Base-by-base conservation (phyloP, 2,113 vertebrate genomes). In the Benitochromis conjunctus region DNA sequence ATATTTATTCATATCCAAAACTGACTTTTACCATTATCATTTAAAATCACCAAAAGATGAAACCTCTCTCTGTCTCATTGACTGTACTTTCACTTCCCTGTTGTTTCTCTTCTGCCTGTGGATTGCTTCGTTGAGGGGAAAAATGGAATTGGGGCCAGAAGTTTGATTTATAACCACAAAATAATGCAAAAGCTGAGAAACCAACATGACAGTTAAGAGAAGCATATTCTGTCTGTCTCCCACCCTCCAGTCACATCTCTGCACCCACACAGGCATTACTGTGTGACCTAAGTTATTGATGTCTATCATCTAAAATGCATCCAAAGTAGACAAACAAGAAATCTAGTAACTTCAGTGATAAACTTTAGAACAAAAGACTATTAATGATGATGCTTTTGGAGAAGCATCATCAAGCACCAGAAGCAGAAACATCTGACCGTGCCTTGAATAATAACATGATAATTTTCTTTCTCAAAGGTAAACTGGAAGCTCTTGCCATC, bases 401-500 rank as follows among this genome's bases (percentile, higher is more conserved):
- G 26, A 60, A 34, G 7, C n/a, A 12, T 16, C 41, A 6, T 66
- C 7, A 78, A 82, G 55, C 3, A 13, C 12, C n/a, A 36, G 18
- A 83, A 77, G 19, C 53, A 29, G 5, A 21, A 48, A 19, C 7
- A 41, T 54, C 5, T 71, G 54, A 76, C 12, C 4, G n/a, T 58
- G 24, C 13, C 38, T 74, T 19, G 7, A 66, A 10, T 19, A 54
- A 55, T 38, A 79, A 29, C 3, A 21, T 26, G 2, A 21, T 60
- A 3, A 84, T 79, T 80, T 80, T 79, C n/a, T 55, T 57, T 64
- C 74, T 55, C 21, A 74, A 4, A 99, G 99, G 99, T 74, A 99
- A 99, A 95, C 89, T 99, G 87, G 98, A 99, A 92, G 98, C 98
- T 9, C 94, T 99, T 31, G 97, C 97, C 5, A 94, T 99, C 85